Evolutionary conservation across 1,140 invertebrate species (phyloP), one percentile per base, ranked within the genome.

Genomic region (Leptonema lineaticorne): DNA sequence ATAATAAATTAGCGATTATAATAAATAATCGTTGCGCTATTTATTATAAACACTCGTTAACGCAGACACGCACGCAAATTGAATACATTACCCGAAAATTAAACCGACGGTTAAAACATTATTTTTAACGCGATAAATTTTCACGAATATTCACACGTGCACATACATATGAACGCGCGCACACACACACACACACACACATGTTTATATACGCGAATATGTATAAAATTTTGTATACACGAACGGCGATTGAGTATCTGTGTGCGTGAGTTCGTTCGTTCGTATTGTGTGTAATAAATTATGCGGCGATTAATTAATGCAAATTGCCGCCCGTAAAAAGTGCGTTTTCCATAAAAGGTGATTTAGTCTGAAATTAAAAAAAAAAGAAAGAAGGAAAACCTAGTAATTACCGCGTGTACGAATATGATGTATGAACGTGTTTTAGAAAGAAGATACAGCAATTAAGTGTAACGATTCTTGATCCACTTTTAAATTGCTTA

Each of bases 231-330:
- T n/a, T n/a, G n/a, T n/a, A n/a, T n/a, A n/a, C n/a, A n/a, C n/a
- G n/a, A n/a, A n/a, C n/a, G n/a, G n/a, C n/a, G n/a, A n/a, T n/a
- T n/a, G n/a, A n/a, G n/a, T n/a, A n/a, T n/a, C n/a, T n/a, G n/a
- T n/a, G n/a, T n/a, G n/a, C n/a, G n/a, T n/a, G n/a, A n/a, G n/a
- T 9, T 7, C 37, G 37, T 45, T 6, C 3, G 16, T 45, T 45
- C 4, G 37, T 4, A 14, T 45, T 45, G 37, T 11, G 46, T 22
- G 46, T 22, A 48, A 48, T 48, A 48, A 48, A 48, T 48, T 48
- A 48, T 48, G 16, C 18, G 46, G 46, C 46, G 46, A 48, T 48
- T 48, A 48, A 48, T 48, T 48, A 48, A 48, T 48, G 46, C 46
- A 48, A 48, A 48, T 48, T 48, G 46, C 46, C 29, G 20, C 16